A percentile compares a stretch with the other conserved stretches of the same genome.
Conservation (phyloP, 2,888 invertebrate genomes). For the Leptinotarsa tumamoca region DNA sequence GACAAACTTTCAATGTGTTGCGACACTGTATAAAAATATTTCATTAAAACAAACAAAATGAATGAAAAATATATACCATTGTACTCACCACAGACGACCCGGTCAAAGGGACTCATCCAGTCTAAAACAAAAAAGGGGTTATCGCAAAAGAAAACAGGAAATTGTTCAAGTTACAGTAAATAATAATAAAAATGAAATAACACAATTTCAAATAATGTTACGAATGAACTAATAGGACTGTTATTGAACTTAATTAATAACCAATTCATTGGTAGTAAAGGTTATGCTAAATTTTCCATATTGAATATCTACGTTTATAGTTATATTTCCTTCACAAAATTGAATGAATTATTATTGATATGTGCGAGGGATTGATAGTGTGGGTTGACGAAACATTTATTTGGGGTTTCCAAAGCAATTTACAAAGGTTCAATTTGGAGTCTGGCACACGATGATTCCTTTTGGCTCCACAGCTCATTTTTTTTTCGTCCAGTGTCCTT, state of each 20-base stretch:
- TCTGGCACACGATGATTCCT: too few species aligned
- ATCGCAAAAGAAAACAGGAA: constrained; percentile 24
- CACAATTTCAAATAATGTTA: neutral
- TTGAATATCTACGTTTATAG: too few species aligned
- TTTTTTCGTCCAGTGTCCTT: too few species aligned
- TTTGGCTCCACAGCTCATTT: too few species aligned
- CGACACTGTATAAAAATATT: constrained; percentile 12
- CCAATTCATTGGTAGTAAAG: neutral
- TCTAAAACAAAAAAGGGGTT: constrained; percentile 74
- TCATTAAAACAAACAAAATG: constrained; percentile 65
- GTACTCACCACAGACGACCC: constrained; percentile 95
- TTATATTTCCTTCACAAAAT: too few species aligned
- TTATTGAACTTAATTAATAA: neutral
- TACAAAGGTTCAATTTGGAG: too few species aligned
- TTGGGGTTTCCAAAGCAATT: too few species aligned
- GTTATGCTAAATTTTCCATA: too few species aligned
- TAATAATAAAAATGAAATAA: neutral
- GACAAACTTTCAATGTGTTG: neutral
- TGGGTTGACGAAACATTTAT: too few species aligned
- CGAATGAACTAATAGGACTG: neutral
- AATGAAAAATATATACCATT: constrained; percentile 79
- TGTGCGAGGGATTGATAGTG: too few species aligned
- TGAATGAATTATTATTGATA: too few species aligned
- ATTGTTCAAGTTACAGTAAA: constrained; percentile 22
- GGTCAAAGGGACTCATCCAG: constrained; percentile 95